These are phyloP conservation scores for Emesis castigata DNA, from an alignment of 2,888 invertebrate species.

Conservation along the genomic window DNA sequence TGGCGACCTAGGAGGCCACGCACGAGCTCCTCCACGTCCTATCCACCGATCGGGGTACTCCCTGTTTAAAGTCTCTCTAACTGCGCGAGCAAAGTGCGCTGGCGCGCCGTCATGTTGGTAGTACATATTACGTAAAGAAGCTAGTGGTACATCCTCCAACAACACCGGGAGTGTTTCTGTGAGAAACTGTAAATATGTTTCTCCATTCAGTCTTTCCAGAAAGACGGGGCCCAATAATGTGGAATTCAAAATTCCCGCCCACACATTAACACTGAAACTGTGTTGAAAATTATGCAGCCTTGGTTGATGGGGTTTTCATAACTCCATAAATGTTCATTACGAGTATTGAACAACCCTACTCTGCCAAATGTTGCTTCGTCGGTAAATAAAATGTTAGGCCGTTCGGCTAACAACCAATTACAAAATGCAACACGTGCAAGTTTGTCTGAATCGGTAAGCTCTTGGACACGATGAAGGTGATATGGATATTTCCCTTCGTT, in stretches of 20 bases:
- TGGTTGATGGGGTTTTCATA: conserved; percentile 23
- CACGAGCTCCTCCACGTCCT: not conserved
- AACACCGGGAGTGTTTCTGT: conserved; percentile 22
- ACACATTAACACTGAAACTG: conserved; percentile 33
- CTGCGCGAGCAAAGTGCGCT: not conserved
- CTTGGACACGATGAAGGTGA: not conserved
- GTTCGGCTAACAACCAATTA: conserved; percentile 14
- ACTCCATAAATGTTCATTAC: conserved; percentile 33
- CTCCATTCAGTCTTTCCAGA: conserved; percentile 10
- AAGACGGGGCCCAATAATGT: conserved; percentile 24
- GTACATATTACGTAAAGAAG: conserved; percentile 24
- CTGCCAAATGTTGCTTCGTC: not conserved
- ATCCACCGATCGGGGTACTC: not conserved
- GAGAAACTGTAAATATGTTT: conserved; percentile 23
- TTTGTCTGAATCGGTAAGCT: not conserved
- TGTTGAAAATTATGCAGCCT: conserved; percentile 31
- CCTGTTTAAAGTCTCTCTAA: not conserved
- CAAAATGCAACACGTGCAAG: conserved; percentile 16
- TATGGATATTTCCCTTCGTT: conserved; percentile 21
- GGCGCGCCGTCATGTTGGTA: conserved; percentile 28
- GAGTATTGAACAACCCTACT: not conserved
- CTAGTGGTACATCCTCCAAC: conserved; percentile 17
- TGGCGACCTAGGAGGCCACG: not conserved
- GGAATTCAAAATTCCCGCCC: conserved; percentile 31
- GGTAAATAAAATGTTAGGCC: conserved; percentile 11